Evolutionary conservation across 2,888 invertebrate genomes (phyloP).

Genomic region (Calephelis perditalis): DNA sequence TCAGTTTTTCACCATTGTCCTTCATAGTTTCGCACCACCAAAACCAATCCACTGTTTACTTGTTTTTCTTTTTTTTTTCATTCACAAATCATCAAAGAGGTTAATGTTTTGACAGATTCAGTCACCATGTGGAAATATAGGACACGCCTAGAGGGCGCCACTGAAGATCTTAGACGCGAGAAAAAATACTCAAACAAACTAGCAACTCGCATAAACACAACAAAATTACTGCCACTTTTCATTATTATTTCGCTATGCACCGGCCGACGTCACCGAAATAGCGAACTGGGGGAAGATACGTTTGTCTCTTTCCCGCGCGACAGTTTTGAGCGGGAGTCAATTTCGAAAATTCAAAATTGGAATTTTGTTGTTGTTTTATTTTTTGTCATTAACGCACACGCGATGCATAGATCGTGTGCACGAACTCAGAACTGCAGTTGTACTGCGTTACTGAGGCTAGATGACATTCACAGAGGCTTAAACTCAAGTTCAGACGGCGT

Average conservation of each 20-base stretch:
- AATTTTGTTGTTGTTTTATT: conserved; percentile 46
- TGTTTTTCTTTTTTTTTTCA: conserved; percentile 33
- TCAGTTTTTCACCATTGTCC: conserved; percentile 64
- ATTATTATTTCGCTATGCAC: conserved; percentile 75
- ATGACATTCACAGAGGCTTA: conserved; percentile 71
- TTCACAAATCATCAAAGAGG: conserved; percentile 29
- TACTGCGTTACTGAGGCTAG: conserved; percentile 56
- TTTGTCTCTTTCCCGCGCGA: conserved; percentile 60
- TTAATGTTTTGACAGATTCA: conserved; percentile 68
- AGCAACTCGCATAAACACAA: conserved; percentile 76
- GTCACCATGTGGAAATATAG: conserved; percentile 45
- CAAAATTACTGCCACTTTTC: conserved; percentile 77
- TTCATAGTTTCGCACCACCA: conserved; percentile 50
- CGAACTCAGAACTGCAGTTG: conserved; percentile 59
- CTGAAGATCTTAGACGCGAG: conserved; percentile 34
- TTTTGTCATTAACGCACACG: conserved; percentile 29
- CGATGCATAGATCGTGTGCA: conserved; percentile 48
- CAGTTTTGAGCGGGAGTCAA: conserved; percentile 40
- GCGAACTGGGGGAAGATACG: conserved; percentile 48
- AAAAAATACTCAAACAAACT: conserved; percentile 62
- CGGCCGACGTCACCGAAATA: conserved; percentile 68
- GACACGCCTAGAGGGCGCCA: conserved; percentile 57
- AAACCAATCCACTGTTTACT: conserved; percentile 42
- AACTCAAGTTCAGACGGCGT: conserved; percentile 70
- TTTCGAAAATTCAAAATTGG: conserved; percentile 54